Evolutionary conservation across 2,113 vertebrate genomes (phyloP), one percentile per base, ranked within the genome.

Genomic region (Eulemur macaco): DNA sequence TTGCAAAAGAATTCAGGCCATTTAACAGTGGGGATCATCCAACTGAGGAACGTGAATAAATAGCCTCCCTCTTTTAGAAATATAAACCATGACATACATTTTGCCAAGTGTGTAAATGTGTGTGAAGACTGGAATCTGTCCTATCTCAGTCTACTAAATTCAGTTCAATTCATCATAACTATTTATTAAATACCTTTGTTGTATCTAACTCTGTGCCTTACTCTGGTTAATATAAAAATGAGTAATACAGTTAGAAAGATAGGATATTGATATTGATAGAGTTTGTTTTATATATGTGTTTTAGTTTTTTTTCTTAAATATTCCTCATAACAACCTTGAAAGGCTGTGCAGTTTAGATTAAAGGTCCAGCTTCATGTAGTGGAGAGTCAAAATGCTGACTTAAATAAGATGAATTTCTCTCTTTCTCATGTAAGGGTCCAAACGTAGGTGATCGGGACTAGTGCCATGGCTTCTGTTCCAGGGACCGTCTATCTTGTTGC

Each of bases 1-100:
- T 94, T 86, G n/a, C 18, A 39, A 89, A 93, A 94, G 74, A 91
- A 93, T 90, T 52, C 86, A 85, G 86, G 45, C 50, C 95, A 94
- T 84, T 94, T 92, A 89, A 92, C 94, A 87, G 42, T 76, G 3
- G 81, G 64, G 29, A 52, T 80, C 68, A 86, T 90, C 85, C 89
- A 86, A 77, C 7, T 23, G 15, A 89, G 47, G 50, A 1, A 0
- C 63, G 34, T 69, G 69, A 86, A 87, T 87, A 76, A 74, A 90
- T 69, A 95, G 52, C 71, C 29, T 89, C 80, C 23, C 58, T 93
- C 81, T 58, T 76, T 74, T 64, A 87, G 81, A 94, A 84, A 93
- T 90, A 69, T 34, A 93, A 95, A 94, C 84, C 68, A 7, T 37
- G 0, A 29, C 50, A 29, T 45, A 27, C 47, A 21, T 93, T 89